Base-by-base conservation (phyloP, 2,888 invertebrate species). In the Cryptocephalus primarius region DNA sequence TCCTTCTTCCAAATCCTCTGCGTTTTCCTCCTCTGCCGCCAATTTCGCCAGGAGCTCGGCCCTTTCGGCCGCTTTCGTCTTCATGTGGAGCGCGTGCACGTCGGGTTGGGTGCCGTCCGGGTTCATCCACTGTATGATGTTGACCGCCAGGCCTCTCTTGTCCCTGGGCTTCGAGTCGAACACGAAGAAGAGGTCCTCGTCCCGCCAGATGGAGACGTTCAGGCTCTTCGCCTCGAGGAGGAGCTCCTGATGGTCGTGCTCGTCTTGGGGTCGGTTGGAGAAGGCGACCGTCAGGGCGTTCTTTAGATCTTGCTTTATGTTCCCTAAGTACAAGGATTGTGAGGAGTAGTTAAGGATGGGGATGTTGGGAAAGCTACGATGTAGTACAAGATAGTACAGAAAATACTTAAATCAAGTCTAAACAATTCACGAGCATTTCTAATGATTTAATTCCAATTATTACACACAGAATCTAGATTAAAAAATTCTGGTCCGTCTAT, bases 131-230 rank as follows among this genome's bases (percentile, higher is more conserved):
- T 34, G n/a, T 13, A 31, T 32, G 12, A 36, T 36, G 36, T 36
- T 36, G 11, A 36, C 36, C 33, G 38, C 56, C 41, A 64, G 53
- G 4, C 69, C 69, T 6, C 48, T 47, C 12, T 60, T 57, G 51
- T 68, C 65, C 31, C 69, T 58, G 4, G 67, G 62, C 48, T 57
- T 61, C 9, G 70, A 63, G 56, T 70, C 70, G 48, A 69, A 71
- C 0, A 67, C 45, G 48, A 62, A 70, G 43, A 54, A 60, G 3
- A 58, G 44, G 8, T 59, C 60, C 6, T 61, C 60, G 10, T 66
- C 63, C 36, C 59, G 60, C 69, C 69, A 70, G 9, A 68, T 49
- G 6, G 64, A 58, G 4, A 67, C 61, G 3, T 62, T 61, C 22
- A 65, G 49, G 4, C 57, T 48, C 36, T 62, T 58, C 1, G 62